These are phyloP conservation scores for Acanthurus lineatus DNA, from an alignment of 2,797 vertebrate species.

Conservation along the genomic window DNA sequence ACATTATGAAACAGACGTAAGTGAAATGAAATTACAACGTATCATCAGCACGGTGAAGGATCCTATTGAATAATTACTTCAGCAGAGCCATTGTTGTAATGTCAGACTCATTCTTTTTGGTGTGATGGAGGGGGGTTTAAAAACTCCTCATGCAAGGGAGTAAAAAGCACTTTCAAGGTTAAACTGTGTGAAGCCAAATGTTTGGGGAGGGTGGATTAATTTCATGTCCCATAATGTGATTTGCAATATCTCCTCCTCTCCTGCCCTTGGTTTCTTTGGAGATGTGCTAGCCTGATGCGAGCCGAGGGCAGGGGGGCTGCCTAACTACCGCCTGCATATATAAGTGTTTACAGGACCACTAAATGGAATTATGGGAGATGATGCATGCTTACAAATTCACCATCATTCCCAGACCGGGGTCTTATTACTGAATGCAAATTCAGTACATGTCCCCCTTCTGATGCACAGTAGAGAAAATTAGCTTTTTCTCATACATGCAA, in stretches of 20 bases:
- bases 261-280: conserved; percentile 77
- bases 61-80: conserved; percentile 80
- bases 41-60: conserved; percentile 76
- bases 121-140: conserved; percentile 51
- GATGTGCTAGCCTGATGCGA: conserved; percentile 71
- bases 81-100: conserved; percentile 73
- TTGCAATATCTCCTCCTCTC: conserved; percentile 75
- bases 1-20: conserved; percentile 80
- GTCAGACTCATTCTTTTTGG: conserved; percentile 67
- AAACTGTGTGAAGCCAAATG: conserved; percentile 79
- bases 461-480: conserved; percentile 38
- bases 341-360: conserved; percentile 74
- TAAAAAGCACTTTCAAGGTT: conserved; percentile 79
- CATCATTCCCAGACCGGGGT: conserved; percentile 50
- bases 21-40: conserved; percentile 84
- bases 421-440: conserved; percentile 74
- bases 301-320: conserved; percentile 42
- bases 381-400: conserved; percentile 70
- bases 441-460: conserved; percentile 49
- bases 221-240: conserved; percentile 84
- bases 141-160: conserved; percentile 58
- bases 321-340: conserved; percentile 61
- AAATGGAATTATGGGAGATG: conserved; percentile 73
- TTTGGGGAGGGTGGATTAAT: conserved; percentile 83
- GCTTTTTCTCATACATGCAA: conserved; percentile 39